Base-by-base conservation (phyloP, 2,113 vertebrate species). In the Anser cygnoides region DNA sequence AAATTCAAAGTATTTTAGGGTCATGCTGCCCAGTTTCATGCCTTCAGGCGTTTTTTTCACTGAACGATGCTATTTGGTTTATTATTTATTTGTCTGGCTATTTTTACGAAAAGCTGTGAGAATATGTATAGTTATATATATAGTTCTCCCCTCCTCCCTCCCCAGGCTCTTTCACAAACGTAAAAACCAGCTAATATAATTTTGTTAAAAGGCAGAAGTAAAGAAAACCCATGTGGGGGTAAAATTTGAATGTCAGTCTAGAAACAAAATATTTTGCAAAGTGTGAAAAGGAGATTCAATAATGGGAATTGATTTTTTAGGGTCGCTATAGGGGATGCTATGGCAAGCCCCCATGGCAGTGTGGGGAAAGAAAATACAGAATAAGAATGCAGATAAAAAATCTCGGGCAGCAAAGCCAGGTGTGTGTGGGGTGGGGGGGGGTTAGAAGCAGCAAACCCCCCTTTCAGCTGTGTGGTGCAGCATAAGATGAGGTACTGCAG, bases 251-350 rank as follows among this genome's bases (percentile, higher is more conserved):
- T 39, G 14, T 61, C 61, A 26, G 1, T 37, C 25, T 54, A 25
- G 37, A 65, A 55, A 49, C 16, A 67, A 78, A 84, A 49, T 25
- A 68, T 61, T 92, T 68, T 78, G 37, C 33, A 61, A 19, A 13
- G 21, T n/a, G 18, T 28, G 29, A 89, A 91, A 92, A 89, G 59
- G 20, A 73, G 58, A 13, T 59, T 70, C 41, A 80, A 1, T 61
- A 73, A 62, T 14, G 33, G 15, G 59, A 84, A 84, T 84, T 87
- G 54, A 61, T 78, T 96, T 97, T 89, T 71, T 55, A 78, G 65
- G 13, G 49, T 93, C 52, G 61, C 11, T 3, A 4, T 3, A 23
- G 49, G 33, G 26, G 67, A 59, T 87, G 70, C 5, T 75, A 22
- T 44, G 50, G 50, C 12, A 19, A 61, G 76, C 50, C 14, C 77